These are phyloP conservation scores for Teinopalpus imperialis DNA, from an alignment of 2,888 invertebrate species.

Conservation along the genomic window DNA sequence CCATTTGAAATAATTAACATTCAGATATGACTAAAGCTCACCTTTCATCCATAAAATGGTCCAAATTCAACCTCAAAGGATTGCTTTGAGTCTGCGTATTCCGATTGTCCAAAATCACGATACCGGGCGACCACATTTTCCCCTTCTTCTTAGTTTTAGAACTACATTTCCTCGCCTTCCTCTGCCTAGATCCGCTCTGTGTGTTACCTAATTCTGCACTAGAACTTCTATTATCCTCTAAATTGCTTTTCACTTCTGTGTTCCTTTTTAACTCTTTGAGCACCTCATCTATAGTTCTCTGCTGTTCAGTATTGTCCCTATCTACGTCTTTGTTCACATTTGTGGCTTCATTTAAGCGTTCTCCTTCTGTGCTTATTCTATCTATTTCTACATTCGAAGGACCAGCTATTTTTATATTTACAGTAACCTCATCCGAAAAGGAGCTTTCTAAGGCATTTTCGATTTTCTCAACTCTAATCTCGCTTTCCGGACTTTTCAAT, in stretches of 20 bases:
- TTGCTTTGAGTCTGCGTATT: constrained; percentile 50
- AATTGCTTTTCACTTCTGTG: constrained; percentile 49
- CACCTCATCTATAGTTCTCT: constrained; percentile 62
- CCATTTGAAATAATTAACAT: too few relatives aligned
- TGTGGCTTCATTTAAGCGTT: constrained; percentile 43
- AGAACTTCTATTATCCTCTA: constrained; percentile 42
- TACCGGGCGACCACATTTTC: constrained; percentile 69
- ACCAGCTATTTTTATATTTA: constrained; percentile 70
- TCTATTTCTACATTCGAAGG: constrained; percentile 53
- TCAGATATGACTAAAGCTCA: too few relatives aligned
- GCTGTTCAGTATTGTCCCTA: constrained; percentile 46
- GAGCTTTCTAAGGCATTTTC: constrained; percentile 57
- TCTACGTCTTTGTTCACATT: constrained; percentile 48
- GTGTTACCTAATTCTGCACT: constrained; percentile 42
- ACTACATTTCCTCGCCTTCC: constrained; percentile 49
- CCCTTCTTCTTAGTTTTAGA: constrained; percentile 58
- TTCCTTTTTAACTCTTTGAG: constrained; percentile 58
- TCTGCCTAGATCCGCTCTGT: constrained; percentile 48
- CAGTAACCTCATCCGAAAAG: constrained; percentile 53
- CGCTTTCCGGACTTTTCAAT: constrained; percentile 53
- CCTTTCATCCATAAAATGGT: constrained; percentile 75
- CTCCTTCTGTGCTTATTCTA: constrained; percentile 54
- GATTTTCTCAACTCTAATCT: constrained; percentile 41
- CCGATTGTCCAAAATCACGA: constrained; percentile 67
- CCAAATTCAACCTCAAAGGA: constrained; percentile 69